Conservation (phyloP, 2,888 invertebrate genomes). For the Pristionchus japonicus region DNA sequence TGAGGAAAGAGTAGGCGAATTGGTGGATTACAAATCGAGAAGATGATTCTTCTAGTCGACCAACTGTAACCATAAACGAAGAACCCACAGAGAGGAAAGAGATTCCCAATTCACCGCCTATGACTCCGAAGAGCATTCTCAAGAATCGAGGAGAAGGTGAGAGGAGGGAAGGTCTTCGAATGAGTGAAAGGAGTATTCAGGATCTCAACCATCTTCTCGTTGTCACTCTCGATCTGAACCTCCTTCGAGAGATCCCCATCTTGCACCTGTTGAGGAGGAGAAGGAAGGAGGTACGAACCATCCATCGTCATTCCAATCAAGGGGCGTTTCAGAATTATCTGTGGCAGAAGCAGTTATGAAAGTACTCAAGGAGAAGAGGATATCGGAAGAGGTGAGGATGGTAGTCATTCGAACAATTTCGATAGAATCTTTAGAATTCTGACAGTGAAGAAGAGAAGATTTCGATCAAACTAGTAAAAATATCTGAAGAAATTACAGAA, state of each 20-base stretch:
- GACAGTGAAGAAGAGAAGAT: not conserved
- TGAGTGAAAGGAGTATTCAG: not conserved
- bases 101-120: not conserved
- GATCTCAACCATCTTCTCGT: conserved; percentile 8
- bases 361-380: not conserved
- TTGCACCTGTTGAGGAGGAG: not conserved
- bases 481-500: not conserved
- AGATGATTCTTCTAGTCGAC: not conserved
- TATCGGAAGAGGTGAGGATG: conserved; percentile 5
- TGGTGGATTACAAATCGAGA: not conserved
- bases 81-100: not conserved
- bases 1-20: not conserved
- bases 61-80: not conserved
- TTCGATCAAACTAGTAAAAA: not conserved
- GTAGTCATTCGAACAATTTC: not conserved
- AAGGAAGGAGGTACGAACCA: not conserved
- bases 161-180: not conserved
- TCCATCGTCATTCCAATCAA: not conserved
- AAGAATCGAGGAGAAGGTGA: conserved; percentile 39
- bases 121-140: conserved; percentile 17
- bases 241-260: conserved; percentile 40
- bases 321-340: not conserved
- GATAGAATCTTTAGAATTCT: not conserved
- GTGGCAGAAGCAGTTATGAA: conserved; percentile 26
- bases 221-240: conserved; percentile 26